These are phyloP conservation scores for Apodemus agrarius DNA, from an alignment of 2,797 vertebrate species.

Conservation along the genomic window DNA sequence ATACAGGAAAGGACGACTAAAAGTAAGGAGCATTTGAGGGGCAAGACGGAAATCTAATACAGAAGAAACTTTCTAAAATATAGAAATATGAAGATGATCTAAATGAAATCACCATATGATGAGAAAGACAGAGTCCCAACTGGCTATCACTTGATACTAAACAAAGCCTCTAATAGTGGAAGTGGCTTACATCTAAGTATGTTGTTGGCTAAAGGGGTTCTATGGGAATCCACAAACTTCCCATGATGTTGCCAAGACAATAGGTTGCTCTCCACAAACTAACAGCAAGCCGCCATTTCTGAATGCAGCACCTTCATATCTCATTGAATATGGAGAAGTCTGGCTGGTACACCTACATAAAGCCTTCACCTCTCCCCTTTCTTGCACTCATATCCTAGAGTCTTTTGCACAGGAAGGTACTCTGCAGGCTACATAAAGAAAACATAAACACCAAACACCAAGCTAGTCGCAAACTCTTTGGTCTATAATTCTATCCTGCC, in stretches of 20 bases:
- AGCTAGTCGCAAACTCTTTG: not conserved
- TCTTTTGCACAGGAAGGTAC: not conserved
- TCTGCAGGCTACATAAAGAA: not conserved
- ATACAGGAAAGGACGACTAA: too few species aligned
- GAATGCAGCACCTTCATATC: not conserved
- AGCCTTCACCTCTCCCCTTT: not conserved
- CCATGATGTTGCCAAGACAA: not conserved
- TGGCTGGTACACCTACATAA: not conserved
- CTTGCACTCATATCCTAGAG: not conserved
- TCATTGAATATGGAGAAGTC: not conserved
- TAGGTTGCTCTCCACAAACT: not conserved
- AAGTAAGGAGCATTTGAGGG: too few species aligned
- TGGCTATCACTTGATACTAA: not conserved
- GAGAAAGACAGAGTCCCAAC: not conserved
- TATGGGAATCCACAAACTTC: not conserved
- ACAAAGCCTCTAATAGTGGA: not conserved
- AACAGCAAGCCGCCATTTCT: not conserved
- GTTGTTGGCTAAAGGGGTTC: not conserved
- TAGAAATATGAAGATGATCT: not conserved
- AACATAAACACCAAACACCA: not conserved
- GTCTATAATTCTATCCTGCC: not conserved
- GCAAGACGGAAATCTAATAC: too few species aligned
- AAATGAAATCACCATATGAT: not conserved
- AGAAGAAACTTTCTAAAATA: not conserved
- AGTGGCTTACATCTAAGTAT: not conserved